Evolutionary conservation across 2,888 invertebrate genomes (phyloP).

Genomic region (Oscheius sp.): DNA sequence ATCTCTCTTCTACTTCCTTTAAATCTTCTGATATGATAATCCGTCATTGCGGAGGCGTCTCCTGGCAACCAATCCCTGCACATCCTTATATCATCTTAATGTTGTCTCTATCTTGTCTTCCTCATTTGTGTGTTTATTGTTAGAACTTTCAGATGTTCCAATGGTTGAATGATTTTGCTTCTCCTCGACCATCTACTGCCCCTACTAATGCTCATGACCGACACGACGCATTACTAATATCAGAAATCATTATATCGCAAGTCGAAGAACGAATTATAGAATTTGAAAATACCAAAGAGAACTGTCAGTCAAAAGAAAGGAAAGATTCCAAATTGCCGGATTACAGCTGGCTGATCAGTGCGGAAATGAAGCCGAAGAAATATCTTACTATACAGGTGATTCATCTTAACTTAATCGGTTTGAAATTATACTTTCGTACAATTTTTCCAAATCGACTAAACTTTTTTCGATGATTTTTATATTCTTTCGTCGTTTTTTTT

Average conservation of each 20-base stretch:
- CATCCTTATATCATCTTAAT: no score
- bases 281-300: slow-evolving; percentile 2
- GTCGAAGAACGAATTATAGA: slow-evolving; percentile 6
- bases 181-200: neutral
- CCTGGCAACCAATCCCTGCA: no score
- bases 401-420: no score
- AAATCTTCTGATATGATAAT: no score
- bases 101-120: no score
- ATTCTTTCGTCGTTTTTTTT: no score
- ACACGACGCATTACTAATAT: neutral
- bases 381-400: slow-evolving; percentile 15
- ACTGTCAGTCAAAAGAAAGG: neutral
- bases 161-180: slow-evolving; percentile 12
- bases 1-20: no score
- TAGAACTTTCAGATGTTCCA: slow-evolving; percentile 20
- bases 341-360: slow-evolving; percentile 25
- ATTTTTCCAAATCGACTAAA: no score
- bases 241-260: slow-evolving; percentile 10
- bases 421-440: no score
- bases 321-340: slow-evolving; percentile 3
- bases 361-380: slow-evolving; percentile 17
- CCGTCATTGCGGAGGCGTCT: no score
- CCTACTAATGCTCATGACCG: neutral
- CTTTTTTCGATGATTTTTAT: no score
- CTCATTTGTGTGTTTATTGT: neutral